Base-by-base conservation (phyloP, 2,888 invertebrate genomes). In the Drosophila kambysellisi region DNA sequence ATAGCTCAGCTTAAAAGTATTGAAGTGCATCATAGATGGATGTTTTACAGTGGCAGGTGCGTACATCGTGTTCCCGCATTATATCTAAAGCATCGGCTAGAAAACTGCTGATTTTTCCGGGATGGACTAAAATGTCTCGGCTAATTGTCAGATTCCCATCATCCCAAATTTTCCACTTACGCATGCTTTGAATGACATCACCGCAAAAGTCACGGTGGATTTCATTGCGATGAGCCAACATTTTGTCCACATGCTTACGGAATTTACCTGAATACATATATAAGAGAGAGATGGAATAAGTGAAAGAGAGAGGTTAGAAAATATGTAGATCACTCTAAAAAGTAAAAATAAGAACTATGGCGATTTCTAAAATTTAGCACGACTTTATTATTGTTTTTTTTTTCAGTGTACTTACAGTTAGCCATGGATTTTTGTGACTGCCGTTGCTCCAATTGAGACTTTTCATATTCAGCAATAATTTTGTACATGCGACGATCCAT, bases 181-280 rank as follows among this genome's bases (percentile, higher is more conserved):
- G 82, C 91, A 93, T 91, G 60, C 90, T 91, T 0, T 72, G 33
- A 0, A 91, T 79, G 12, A 92, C 82, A 69, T 91, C 88, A 8
- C 74, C 56, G 41, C 91, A 90, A 50, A 88, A 85, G 32, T 79
- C 68, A 0, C 25, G 20, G 3, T 30, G 48, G 0, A 12, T 6
- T 0, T 29, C 17, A 3, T 9, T 9, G 12, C 51, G 46, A 0
- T 46, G 37, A 1, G 20, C 39, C 5, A 63, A 4, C 0, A 71
- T 46, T 0, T 63, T 15, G 1, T 60, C 29, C 0, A 73, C n/a
- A 11, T 57, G 53, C 3, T 43, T 12, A 0, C 43, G 59, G 0
- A 33, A 9, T 48, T 77, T 70, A 11, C 68, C 86, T 86, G 2
- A 15, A 15, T 3, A n/a, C 15, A 15, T 15, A n/a, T n/a, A n/a